Evolutionary conservation across 2,113 vertebrate species (phyloP), one percentile per base, ranked within the genome.

Genomic region (Microcebus griseorufus): DNA sequence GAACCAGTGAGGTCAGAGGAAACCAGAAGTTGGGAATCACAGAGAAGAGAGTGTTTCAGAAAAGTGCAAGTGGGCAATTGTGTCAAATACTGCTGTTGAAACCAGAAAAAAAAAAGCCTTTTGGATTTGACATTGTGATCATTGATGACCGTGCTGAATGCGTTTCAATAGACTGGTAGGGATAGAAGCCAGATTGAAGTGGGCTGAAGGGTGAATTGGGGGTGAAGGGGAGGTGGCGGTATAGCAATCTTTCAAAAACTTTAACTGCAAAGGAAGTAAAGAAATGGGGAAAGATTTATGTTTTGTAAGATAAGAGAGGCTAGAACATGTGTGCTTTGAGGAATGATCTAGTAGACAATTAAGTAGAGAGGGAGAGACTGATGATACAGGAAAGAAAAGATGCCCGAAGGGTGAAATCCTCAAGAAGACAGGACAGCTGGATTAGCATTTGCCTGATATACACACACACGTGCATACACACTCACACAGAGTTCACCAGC

Each of bases 191-290:
- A 83, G 42, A 48, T 10, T n/a, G 9, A 70, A 84, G 45, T 75
- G 34, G 42, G 39, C 51, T 67, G 55, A 90, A 78, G 27, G 64
- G 51, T 60, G 29, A 86, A 87, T 64, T 86, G 23, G 18, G 16
- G 9, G 32, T 83, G n/a, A 69, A 64, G 22, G 67, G 37, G 45
- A 72, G 9, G 23, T 72, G 32, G 8, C 13, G 62, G 6, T 72
- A 0, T 64, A 75, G 48, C 65, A 42, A 51, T 82, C 65, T 67
- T 88, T 76, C 82, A 93, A 58, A 85, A 94, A 85, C n/a, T 70
- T 88, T 27, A 93, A 82, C 48, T 73, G 39, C 78, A 85, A 93
- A 92, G 62, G 69, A 97, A 93, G 82, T 55, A 72, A 34, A n/a
- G 48, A 87, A n/a, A 93, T 87, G 32, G 62, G 48, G 48, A 62